Conservation (phyloP, 2,113 vertebrate genomes). For the Colistium nudipinnis region DNA sequence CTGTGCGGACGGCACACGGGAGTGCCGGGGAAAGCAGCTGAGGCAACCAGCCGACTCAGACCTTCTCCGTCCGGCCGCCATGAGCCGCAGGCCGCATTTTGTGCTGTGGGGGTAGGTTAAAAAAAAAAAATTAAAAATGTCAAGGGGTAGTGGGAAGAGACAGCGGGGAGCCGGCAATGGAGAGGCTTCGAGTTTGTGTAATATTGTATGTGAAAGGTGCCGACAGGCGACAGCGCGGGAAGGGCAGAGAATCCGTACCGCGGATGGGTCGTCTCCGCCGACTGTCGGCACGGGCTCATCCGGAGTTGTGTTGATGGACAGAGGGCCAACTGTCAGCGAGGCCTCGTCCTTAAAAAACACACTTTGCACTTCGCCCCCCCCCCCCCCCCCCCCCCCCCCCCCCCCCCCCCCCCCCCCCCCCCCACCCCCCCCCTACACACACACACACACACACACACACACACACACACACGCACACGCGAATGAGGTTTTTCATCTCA, state of each 20-base stretch:
- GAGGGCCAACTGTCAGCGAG: constrained; percentile 53
- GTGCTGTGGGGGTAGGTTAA: constrained; percentile 55
- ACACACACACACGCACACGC: not conserved
- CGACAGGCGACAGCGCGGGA: constrained; percentile 65
- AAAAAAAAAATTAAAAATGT: constrained; percentile 56
- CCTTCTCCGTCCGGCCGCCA: constrained; percentile 54
- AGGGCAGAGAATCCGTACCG: constrained; percentile 54
- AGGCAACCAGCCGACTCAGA: constrained; percentile 66
- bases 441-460: too few relatives aligned
- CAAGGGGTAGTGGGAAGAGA: constrained; percentile 47
- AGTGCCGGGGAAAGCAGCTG: constrained; percentile 43
- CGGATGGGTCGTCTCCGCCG: constrained; percentile 55
- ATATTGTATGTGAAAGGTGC: constrained; percentile 69
- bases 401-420: too few relatives aligned
- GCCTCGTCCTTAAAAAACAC: constrained; percentile 51
- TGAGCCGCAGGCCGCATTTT: constrained; percentile 51
- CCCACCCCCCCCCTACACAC: too few relatives aligned
- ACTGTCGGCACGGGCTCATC: constrained; percentile 53
- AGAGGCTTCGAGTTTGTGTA: constrained; percentile 42
- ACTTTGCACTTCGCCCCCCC: too few relatives aligned
- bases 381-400: too few relatives aligned
- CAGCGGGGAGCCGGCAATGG: constrained; percentile 47
- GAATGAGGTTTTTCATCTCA: constrained; percentile 14
- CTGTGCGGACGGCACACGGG: constrained; percentile 41
- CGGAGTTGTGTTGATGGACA: constrained; percentile 63